Percentiles rank a stretch among this genome's conserved stretches.
Evolutionary conservation across 2,113 vertebrate genomes (phyloP).

Genomic region (Percopsis transmontana): DNA sequence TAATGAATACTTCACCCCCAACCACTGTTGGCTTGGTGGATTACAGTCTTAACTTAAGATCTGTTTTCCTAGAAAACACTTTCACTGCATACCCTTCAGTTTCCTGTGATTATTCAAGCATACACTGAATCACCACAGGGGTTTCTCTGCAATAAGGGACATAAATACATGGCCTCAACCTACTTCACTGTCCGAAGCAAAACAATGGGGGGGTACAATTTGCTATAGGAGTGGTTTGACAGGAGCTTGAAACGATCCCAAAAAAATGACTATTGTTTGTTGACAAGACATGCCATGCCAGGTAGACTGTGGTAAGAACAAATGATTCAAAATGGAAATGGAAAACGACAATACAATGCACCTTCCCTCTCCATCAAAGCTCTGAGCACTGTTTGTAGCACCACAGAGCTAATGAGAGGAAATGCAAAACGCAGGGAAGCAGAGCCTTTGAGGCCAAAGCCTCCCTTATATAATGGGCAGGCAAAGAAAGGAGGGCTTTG

Average conservation of each 20-base stretch:
- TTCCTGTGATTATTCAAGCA: constrained; percentile 22
- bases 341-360: constrained; percentile 38
- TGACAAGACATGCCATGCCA: constrained; percentile 6
- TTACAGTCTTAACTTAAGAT: neutral
- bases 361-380: constrained; percentile 40
- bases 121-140: neutral
- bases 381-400: constrained; percentile 45
- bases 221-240: neutral
- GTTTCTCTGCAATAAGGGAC: constrained; percentile 3
- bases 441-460: constrained; percentile 69
- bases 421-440: constrained; percentile 63
- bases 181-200: constrained; percentile 24
- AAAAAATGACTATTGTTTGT: constrained; percentile 20
- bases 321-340: neutral
- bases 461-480: constrained; percentile 62
- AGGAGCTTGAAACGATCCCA: constrained; percentile 13
- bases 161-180: neutral
- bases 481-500: constrained; percentile 71
- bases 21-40: too few species aligned
- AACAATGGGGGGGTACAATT: constrained; percentile 7
- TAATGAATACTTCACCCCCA: neutral
- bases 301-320: constrained; percentile 23
- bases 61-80: constrained; percentile 8
- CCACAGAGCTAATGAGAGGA: constrained; percentile 67
- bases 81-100: constrained; percentile 2